phyloP scores from a whole-genome alignment of 2,888 invertebrate species.

The Panopea generosa region DNA sequence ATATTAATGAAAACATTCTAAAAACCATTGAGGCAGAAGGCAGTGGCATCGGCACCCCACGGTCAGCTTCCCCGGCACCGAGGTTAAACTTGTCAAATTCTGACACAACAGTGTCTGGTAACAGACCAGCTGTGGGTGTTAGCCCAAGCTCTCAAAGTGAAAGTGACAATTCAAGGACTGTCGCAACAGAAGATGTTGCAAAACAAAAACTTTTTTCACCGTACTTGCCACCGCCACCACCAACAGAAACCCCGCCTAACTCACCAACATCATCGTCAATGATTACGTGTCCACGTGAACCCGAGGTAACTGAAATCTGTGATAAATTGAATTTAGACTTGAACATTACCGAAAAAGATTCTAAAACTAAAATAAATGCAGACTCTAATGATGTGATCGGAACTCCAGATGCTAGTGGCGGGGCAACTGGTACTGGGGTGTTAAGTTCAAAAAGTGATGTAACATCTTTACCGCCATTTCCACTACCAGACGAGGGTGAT shows the following conservation, averaged over 20 bases:
- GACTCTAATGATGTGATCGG: too few species aligned
- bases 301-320: too few species aligned
- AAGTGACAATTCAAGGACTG: too few species aligned
- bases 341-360: too few species aligned
- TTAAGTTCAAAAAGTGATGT: neutral
- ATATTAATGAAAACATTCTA: constrained; percentile 71
- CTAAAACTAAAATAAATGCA: too few species aligned
- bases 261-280: neutral
- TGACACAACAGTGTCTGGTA: too few species aligned
- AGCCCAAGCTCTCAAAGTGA: too few species aligned
- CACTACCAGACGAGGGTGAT: constrained; percentile 60
- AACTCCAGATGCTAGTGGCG: neutral
- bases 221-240: neutral
- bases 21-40: constrained; percentile 53
- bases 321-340: too few species aligned
- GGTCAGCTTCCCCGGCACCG: constrained; percentile 36
- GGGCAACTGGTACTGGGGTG: neutral
- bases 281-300: neutral
- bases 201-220: too few species aligned
- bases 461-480: neutral
- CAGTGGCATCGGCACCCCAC: constrained; percentile 38
- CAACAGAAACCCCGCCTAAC: neutral
- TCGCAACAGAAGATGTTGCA: too few species aligned
- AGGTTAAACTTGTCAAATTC: constrained; percentile 28
- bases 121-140: too few species aligned